Base-by-base conservation (phyloP, 2,113 vertebrate species). In the Macquaria australasica region DNA sequence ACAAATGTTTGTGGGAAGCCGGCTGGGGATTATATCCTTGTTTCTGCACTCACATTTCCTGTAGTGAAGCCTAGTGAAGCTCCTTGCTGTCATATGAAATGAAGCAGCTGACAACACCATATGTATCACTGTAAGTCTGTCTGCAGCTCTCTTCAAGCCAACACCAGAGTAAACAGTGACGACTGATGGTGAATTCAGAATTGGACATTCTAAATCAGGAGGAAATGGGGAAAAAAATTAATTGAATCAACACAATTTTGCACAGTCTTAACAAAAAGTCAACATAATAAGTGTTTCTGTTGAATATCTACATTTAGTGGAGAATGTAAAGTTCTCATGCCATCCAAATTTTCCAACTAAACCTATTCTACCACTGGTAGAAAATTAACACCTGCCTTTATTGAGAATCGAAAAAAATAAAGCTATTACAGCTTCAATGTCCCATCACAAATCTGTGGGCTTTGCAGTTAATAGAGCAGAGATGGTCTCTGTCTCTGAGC, bases 1-100 rank as follows among this genome's bases (percentile, higher is more conserved):
- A 66, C 43, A 78, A 64, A 75, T 74, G 69, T 72, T 62, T 63
- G 60, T 82, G 71, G 79, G 79, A 73, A 28, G 37, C 53, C 7
- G 5, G 78, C 5, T 3, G 68, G 59, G 68, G 51, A 75, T 82
- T 70, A 58, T 45, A 63, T 58, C 31, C 4, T 71, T 60, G 58
- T 58, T 64, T 66, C 66, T 41, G 18, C 16, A 41, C 50, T 70
- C 6, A 0, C 10, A 51, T 1, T 56, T 68, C 41, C 41, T 23
- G 34, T 75, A 41, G 31, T 37, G 62, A 59, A 59, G 73, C 37
- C 16, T 21, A 16, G 67, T 43, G 20, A 56, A 58, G 74, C 28
- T 74, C 39, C 56, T 45, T 10, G 63, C 39, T 80, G 81, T 66
- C 53, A 80, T 16, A 60, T 72, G 50, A 73, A 68, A 48, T 10